These are phyloP conservation scores for Brenthis daphne DNA, from an alignment of 2,888 invertebrate species.

Conservation along the genomic window DNA sequence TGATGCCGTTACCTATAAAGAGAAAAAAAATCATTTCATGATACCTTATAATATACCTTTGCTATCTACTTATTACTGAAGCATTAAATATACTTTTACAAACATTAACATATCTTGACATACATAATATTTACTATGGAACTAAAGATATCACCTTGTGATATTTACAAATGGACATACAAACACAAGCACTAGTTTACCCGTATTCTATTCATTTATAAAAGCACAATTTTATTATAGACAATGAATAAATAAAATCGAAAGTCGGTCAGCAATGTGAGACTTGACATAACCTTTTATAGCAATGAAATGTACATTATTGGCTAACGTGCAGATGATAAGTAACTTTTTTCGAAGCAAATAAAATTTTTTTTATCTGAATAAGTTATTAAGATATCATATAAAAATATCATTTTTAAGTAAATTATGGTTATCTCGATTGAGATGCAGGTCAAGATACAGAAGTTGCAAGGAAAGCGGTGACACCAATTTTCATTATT, in stretches of 20 bases:
- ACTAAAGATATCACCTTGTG: background rate
- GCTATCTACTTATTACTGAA: no score
- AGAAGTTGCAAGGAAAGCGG: conserved; percentile 71
- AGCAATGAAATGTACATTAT: conserved; percentile 1
- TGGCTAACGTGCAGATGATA: background rate
- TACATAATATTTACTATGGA: no score
- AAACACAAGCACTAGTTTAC: conserved; percentile 1
- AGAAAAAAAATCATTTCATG: background rate
- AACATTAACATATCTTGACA: no score
- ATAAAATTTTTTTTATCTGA: conserved; percentile 8
- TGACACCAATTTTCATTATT: conserved; percentile 79
- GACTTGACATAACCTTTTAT: conserved; percentile 34
- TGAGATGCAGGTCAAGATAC: conserved; percentile 62
- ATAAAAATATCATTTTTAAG: conserved; percentile 22
- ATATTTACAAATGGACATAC: background rate
- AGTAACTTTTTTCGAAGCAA: conserved; percentile 2
- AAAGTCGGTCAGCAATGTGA: conserved; percentile 36
- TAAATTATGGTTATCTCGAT: conserved; percentile 39
- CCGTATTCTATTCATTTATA: conserved; percentile 20
- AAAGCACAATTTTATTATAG: conserved; percentile 28
- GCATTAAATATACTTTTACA: no score
- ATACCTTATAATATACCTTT: no score
- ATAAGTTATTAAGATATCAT: conserved; percentile 3
- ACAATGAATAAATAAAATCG: conserved; percentile 36
- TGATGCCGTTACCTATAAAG: conserved; percentile 58